Evolutionary conservation across 2,888 invertebrate genomes (phyloP), one percentile per base, ranked within the genome.

Genomic region (Agriopis aurantiaria): DNA sequence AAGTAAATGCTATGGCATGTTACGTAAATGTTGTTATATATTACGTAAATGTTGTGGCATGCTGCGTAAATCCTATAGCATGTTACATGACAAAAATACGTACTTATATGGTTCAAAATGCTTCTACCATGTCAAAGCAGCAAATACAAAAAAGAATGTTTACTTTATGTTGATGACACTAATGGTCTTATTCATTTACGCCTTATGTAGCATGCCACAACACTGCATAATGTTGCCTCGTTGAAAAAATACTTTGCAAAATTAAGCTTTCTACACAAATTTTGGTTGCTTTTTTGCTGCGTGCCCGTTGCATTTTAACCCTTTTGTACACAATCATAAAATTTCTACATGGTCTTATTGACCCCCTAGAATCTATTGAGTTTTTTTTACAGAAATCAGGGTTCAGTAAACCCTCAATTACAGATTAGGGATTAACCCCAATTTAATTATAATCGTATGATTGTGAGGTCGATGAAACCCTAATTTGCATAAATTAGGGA

Each of bases 271-370:
- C 14, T 49, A 8, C 8, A 49, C 8, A 9, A 52, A 4, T 23
- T 23, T 14, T 49, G 0, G 12, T 14, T 43, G 43, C 40, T 45
- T 57, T 66, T 67, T 55, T 49, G 57, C 52, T 65, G 64, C 76
- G 73, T 66, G 58, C 14, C 63, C 52, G 64, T 67, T 76, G 72
- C 77, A 65, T 61, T 5, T 48, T 49, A 40, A 51, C 10, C n/a
- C 7, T 23, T 53, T 46, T 66, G 55, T 69, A 70, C 71, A 71
- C 52, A 43, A 46, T 62, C 53, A 53, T 53, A 7, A 23, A 49
- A n/a, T 62, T 62, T 46, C 62, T 62, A 62, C 62, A 53, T 14
- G 23, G 53, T 46, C 62, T 43, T 33, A n/a, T 53, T 8, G 62
- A 53, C 53, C 12, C 53, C 2, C 53, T 62, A 55, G 45, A 8